Base-by-base conservation (phyloP, 2,888 invertebrate genomes). In the Urechis unicinctus region DNA sequence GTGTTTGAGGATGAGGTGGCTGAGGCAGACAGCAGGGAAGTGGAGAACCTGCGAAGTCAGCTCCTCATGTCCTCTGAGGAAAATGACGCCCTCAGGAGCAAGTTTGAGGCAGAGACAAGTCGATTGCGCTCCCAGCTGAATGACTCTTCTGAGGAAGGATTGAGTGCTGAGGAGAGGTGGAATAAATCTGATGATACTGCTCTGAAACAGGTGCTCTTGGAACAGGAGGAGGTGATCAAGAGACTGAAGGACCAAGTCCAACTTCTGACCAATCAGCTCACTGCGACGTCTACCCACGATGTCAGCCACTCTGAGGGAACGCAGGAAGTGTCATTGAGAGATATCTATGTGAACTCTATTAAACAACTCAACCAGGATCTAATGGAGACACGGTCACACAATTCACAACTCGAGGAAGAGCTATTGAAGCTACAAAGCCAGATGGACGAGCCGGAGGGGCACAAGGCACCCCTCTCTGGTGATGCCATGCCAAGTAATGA, bases 11-110 rank as follows among this genome's bases (percentile, higher is more conserved):
- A 36, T n/a, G 22, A 26, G 3, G 52, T 24, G 6, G 31, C n/a
- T 41, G 3, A 21, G 41, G 26, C n/a, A n/a, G n/a, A 17, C 28
- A 6, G 26, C 25, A 25, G 21, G 46, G 25, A 21, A 53, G 26
- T 9, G 53, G 1, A 2, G 24, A 47, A 52, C 9, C 44, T 52
- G 45, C 51, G 44, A 42, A 44, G 55, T 43, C 50, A 44, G 51
- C 51, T 55, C 29, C 41, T 51, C 36, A 51, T 55, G 50, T n/a
- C 41, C 6, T 25, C 41, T 21, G 24, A 31, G 5, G 55, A 55
- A 43, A 41, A 41, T 1, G 50, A 55, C 36, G 9, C 17, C 36
- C 36, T 36, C 9, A 9, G 17, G 17, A n/a, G n/a, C n/a, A n/a
- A n/a, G n/a, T n/a, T n/a, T n/a, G n/a, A n/a, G n/a, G 45, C 45